Evolutionary conservation across 2,797 vertebrate genomes (phyloP).

Genomic region (Lutjanus argentimaculatus): DNA sequence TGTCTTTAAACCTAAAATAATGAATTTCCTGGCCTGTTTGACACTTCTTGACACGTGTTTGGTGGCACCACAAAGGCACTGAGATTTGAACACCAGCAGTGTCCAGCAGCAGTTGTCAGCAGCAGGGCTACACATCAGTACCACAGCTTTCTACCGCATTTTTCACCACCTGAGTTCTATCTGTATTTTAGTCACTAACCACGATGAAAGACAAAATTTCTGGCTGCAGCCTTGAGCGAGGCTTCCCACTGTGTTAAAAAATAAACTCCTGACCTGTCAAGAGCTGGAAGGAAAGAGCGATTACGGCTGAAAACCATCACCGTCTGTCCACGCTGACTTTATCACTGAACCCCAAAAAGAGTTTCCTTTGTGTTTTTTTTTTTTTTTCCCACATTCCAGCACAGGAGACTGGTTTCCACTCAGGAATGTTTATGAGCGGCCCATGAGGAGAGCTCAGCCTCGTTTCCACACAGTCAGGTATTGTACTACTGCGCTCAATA

Average conservation of each 20-base stretch:
- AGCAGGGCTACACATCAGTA: too few species aligned
- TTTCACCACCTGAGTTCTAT: neutral
- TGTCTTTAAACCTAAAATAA: too few species aligned
- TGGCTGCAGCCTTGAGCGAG: neutral
- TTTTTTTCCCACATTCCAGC: constrained; percentile 24
- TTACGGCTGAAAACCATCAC: constrained; percentile 24
- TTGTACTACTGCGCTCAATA: constrained; percentile 15
- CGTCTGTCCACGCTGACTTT: constrained; percentile 37
- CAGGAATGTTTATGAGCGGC: constrained; percentile 53
- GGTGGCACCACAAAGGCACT: too few species aligned
- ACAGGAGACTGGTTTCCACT: constrained; percentile 27
- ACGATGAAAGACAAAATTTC: neutral
- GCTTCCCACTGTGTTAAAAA: constrained; percentile 15
- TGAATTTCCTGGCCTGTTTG: too few species aligned
- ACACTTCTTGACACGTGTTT: too few species aligned
- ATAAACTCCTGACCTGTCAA: constrained; percentile 18
- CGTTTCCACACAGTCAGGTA: constrained; percentile 46
- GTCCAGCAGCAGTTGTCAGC: too few species aligned
- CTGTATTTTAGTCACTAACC: neutral
- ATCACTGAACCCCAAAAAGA: constrained; percentile 30
- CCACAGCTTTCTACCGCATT: too few species aligned
- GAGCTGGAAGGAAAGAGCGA: constrained; percentile 3
- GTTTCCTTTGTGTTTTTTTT: constrained; percentile 17
- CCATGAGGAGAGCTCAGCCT: constrained; percentile 13
- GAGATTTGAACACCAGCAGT: too few species aligned